These are phyloP conservation scores for Mixornis gularis DNA, from an alignment of 2,113 vertebrate genomes.

Conservation along the genomic window DNA sequence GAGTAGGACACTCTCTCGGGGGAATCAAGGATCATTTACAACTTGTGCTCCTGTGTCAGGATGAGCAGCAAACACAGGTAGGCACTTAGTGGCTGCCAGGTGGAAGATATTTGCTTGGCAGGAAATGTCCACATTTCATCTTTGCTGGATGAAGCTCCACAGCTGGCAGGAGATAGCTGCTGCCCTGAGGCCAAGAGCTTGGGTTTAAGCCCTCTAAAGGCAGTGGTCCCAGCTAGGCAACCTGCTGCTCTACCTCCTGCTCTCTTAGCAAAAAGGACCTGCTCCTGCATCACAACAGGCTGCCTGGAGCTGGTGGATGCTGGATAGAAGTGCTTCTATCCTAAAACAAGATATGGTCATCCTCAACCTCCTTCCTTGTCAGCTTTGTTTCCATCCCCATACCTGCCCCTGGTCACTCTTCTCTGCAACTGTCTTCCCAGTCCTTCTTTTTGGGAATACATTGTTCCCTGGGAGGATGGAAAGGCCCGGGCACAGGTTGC, in stretches of 20 bases:
- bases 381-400: background rate
- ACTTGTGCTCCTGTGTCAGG: background rate
- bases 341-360: background rate
- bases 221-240: background rate
- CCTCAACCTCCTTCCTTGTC: background rate
- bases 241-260: background rate
- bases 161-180: background rate
- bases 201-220: background rate
- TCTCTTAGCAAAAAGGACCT: background rate
- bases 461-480: fast-evolving
- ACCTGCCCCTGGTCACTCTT: background rate
- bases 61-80: background rate
- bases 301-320: background rate
- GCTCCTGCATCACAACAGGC: background rate
- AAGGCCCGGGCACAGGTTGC: background rate
- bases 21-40: background rate
- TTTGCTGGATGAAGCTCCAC: background rate
- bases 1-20: background rate
- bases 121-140: background rate
- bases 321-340: background rate
- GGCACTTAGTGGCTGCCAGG: background rate
- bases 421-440: background rate
- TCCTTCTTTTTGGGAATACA: background rate
- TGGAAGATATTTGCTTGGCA: background rate
- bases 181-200: background rate